Percentiles rank a stretch among this genome's conserved stretches.
Evolutionary conservation across 2,797 vertebrate species (phyloP).

Genomic region (Pseudopleuronectes americanus): DNA sequence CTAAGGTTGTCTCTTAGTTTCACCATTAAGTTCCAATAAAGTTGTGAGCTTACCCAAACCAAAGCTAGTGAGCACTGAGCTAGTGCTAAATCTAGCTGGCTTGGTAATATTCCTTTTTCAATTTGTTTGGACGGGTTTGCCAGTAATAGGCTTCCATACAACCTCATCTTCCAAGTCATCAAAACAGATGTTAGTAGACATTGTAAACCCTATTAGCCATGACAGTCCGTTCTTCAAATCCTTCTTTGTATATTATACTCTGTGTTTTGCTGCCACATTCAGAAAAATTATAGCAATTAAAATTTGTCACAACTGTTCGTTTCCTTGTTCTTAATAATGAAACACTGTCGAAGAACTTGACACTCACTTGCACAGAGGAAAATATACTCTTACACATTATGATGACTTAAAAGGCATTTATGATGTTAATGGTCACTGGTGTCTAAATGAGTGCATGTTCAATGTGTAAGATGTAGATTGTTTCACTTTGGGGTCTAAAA

Average conservation of each 20-base stretch:
- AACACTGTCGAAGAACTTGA: constrained; percentile 42
- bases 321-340: constrained; percentile 19
- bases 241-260: too few relatives aligned
- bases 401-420: constrained; percentile 42
- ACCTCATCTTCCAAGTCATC: constrained; percentile 10
- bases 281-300: too few relatives aligned
- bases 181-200: constrained; percentile 29
- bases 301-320: background rate
- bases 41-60: background rate
- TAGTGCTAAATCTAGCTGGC: constrained; percentile 1
- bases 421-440: constrained; percentile 40
- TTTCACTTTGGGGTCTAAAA: constrained; percentile 45
- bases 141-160: constrained; percentile 53
- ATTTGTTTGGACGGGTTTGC: constrained; percentile 19
- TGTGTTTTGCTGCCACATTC: too few relatives aligned
- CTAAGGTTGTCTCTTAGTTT: too few relatives aligned
- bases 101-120: constrained; percentile 6
- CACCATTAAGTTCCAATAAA: background rate
- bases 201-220: constrained; percentile 59
- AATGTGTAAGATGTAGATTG: constrained; percentile 27
- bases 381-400: constrained; percentile 37
- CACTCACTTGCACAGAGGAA: constrained; percentile 48
- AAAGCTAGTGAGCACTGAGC: background rate
- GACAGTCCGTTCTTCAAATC: background rate
- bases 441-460: constrained; percentile 28